Percentiles rank a stretch among this genome's conserved stretches.
phyloP scores from a whole-genome alignment of 2,113 vertebrate genomes.

The Macroglossus sobrinus region DNA sequence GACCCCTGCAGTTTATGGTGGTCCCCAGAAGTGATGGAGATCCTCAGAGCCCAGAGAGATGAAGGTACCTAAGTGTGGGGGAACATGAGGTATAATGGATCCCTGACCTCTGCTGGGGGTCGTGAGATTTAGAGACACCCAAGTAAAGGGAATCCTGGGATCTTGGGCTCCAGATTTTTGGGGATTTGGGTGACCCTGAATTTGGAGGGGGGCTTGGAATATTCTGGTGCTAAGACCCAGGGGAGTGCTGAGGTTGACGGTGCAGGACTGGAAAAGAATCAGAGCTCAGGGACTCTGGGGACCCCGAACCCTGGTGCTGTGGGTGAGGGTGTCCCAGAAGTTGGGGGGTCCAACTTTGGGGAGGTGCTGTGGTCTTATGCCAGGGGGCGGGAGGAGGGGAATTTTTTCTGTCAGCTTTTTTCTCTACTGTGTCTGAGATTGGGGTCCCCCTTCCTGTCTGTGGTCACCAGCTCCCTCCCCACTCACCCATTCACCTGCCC shows the following conservation, averaged over 20 bases:
- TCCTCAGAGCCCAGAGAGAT: neutral
- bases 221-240: neutral
- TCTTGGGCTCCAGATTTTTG: neutral
- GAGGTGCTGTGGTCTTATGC: neutral
- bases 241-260: neutral
- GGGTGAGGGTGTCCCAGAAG: neutral
- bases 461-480: neutral
- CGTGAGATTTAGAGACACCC: neutral
- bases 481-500: neutral
- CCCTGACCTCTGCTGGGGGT: neutral
- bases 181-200: neutral
- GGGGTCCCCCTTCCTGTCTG: constrained; percentile 15
- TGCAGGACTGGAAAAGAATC: neutral
- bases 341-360: neutral
- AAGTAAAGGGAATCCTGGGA: neutral
- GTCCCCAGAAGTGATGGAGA: neutral
- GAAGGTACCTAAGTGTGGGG: neutral
- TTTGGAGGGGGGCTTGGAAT: neutral
- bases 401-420: neutral
- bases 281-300: neutral
- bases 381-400: neutral
- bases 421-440: neutral
- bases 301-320: neutral
- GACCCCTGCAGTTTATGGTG: neutral
- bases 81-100: neutral